Evolutionary conservation across 2,797 vertebrate genomes (phyloP).

Genomic region (Spizella passerina): DNA sequence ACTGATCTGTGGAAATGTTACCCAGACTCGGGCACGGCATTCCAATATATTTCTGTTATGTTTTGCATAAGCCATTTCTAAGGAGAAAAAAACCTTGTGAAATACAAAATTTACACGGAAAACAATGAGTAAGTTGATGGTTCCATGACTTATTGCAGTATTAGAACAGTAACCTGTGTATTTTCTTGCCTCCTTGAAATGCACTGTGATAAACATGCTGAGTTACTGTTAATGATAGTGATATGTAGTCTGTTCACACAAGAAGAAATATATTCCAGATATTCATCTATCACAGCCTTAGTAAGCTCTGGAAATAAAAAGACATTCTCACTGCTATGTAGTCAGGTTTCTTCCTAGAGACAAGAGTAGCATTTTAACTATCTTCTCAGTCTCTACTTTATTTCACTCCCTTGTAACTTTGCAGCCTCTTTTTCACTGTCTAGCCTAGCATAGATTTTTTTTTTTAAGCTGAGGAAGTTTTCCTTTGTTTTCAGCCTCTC

Average conservation of each 20-base stretch:
- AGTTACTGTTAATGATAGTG: constrained; percentile 43
- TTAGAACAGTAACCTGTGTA: background rate
- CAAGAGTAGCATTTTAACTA: constrained; percentile 52
- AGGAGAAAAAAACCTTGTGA: background rate
- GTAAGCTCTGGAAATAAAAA: constrained; percentile 39
- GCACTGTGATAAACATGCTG: background rate
- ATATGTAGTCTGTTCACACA: background rate
- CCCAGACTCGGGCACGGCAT: background rate
- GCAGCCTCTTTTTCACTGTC: background rate
- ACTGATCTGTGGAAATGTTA: constrained; percentile 14
- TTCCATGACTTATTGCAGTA: background rate
- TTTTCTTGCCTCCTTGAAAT: constrained; percentile 24
- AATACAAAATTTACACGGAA: constrained; percentile 19
- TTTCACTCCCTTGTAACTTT: background rate
- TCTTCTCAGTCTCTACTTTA: constrained; percentile 3
- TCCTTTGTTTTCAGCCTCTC: background rate
- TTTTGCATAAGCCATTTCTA: constrained; percentile 20
- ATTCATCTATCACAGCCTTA: constrained; percentile 29
- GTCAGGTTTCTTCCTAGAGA: constrained; percentile 16
- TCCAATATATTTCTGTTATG: constrained; percentile 13
- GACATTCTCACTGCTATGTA: background rate
- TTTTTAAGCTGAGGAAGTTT: background rate
- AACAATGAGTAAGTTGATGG: background rate
- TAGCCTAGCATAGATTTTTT: background rate
- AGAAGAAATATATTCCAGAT: constrained; percentile 32